Conservation (phyloP, 2,797 vertebrate genomes). For the Anabacerthia variegaticeps region DNA sequence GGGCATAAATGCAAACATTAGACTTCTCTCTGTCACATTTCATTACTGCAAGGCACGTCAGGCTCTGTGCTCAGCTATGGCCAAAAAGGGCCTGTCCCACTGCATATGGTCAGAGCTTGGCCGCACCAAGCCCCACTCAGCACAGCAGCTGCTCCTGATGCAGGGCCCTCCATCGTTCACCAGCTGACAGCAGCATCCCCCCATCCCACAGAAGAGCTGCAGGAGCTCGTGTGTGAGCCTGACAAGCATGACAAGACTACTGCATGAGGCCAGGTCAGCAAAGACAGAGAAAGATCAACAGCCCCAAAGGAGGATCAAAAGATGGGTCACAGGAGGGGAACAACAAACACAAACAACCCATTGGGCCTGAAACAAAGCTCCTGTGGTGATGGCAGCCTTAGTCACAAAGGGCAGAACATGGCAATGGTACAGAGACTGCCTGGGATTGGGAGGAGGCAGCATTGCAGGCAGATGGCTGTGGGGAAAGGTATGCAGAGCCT, state of each 20-base stretch:
- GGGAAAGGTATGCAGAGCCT: neutral
- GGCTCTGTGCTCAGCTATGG: neutral
- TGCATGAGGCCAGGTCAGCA: neutral
- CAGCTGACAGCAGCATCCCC: neutral
- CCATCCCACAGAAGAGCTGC: neutral
- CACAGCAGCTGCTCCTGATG: neutral
- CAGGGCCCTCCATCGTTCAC: neutral
- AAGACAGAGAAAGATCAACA: neutral
- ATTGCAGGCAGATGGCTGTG: neutral
- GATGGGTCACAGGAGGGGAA: neutral
- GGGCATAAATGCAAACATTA: conserved; percentile 27
- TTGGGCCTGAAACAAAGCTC: neutral
- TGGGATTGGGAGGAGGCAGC: neutral
- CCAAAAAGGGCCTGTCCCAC: neutral
- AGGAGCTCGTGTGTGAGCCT: neutral
- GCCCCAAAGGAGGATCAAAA: neutral
- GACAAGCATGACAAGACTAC: neutral
- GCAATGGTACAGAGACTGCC: neutral
- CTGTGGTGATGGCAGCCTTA: neutral
- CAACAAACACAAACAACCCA: neutral
- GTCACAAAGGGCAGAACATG: neutral
- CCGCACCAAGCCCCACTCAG: neutral
- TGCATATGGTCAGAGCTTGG: neutral
- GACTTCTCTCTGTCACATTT: neutral
- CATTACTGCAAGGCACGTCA: neutral